A percentile compares a stretch with the other conserved stretches of the same genome.
phyloP scores from a whole-genome alignment of 2,797 vertebrate genomes.

The Rachycentron canadum region DNA sequence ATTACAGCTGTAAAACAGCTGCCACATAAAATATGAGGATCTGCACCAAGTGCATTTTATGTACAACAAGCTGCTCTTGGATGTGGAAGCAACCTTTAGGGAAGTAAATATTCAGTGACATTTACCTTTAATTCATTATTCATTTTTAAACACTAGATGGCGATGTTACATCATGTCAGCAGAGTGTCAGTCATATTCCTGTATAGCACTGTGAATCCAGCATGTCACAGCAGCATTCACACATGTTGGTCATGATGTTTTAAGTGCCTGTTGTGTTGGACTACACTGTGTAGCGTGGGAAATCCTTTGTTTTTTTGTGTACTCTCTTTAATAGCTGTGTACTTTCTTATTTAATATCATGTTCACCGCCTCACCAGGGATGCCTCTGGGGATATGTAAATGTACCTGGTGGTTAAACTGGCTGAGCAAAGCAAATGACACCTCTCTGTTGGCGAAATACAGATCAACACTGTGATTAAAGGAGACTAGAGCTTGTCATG shows the following conservation, averaged over 20 bases:
- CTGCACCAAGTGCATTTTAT: conserved; percentile 11
- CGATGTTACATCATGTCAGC: conserved; percentile 24
- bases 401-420: conserved; percentile 16
- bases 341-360: not conserved
- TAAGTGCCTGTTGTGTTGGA: not conserved
- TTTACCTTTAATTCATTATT: not conserved
- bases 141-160: conserved; percentile 61
- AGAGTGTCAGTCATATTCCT: not conserved
- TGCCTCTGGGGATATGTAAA: conserved; percentile 19
- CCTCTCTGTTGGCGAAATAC: conserved; percentile 17
- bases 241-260: not conserved
- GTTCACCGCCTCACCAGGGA: not conserved
- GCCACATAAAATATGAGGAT: conserved; percentile 27
- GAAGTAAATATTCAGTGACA: conserved; percentile 18
- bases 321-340: conserved; percentile 3
- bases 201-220: not conserved
- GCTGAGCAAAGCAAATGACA: conserved; percentile 4
- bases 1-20: conserved; percentile 18
- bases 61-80: conserved; percentile 23
- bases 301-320: conserved; percentile 11
- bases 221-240: conserved; percentile 20
- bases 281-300: not conserved
- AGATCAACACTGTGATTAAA: conserved; percentile 6
- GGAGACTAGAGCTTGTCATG: not conserved
- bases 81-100: not conserved